Base-by-base conservation (phyloP, 2,888 invertebrate genomes). In the Melipona bicolor region DNA sequence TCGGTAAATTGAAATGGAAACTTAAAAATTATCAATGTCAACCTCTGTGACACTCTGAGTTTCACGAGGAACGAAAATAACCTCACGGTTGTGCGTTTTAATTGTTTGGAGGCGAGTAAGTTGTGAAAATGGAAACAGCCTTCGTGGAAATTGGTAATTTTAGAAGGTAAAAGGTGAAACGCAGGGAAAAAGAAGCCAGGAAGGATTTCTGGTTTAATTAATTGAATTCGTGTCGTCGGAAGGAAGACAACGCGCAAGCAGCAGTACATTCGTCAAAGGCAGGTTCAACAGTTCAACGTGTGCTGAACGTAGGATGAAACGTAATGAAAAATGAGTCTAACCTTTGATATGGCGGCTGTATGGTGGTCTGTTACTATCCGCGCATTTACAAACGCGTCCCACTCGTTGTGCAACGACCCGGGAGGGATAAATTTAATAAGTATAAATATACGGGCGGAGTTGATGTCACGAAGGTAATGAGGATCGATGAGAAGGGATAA, bases 351-450 rank as follows among this genome's bases (percentile, higher is more conserved):
- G 24, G 17, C 4, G 32, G 32, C 24, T 9, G 27, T 27, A 9
- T 32, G 32, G 4, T 4, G 3, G 32, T 32, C 32, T 50, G 24
- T 50, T 64, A 24, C 3, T 49, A 21, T 56, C 36, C 13, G 74
- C 70, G 19, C 72, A 56, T 69, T 56, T 62, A 59, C 19, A 54
- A 19, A 21, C 68, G 36, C 64, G 19, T 50, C 83, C 73, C 64
- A 83, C 81, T 77, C 72, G 13, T 59, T 59, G 19, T 49, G 24
- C 32, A 21, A 19, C 56, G n/a, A 67, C n/a, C 56, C 17, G 21
- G 13, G 73, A 61, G 21, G 61, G 67, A 74, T 81, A 49, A 81
- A 77, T 81, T 52, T 74, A 84, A 79, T 79, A 76, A 73, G 64
- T 49, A 70, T 49, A 78, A 73, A 64, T 76, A 43, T 67, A 36